These are phyloP conservation scores for Crotalus viridis DNA, from an alignment of 2,113 vertebrate genomes.

Conservation along the genomic window DNA sequence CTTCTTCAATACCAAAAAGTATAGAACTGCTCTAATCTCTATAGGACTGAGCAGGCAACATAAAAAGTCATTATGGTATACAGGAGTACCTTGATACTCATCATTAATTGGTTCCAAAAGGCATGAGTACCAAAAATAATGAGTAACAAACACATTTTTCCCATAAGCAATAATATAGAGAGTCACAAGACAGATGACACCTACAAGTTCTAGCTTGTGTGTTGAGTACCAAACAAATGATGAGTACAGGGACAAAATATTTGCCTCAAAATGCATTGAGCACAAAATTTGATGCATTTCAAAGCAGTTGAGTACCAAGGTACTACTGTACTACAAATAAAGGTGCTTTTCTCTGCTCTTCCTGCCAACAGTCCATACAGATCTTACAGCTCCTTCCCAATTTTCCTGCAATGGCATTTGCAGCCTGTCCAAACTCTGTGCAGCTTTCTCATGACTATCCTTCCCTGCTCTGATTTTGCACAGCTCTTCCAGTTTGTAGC, in stretches of 20 bases:
- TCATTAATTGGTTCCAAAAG: no score
- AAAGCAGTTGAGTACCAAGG: no score
- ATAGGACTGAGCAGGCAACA: not conserved
- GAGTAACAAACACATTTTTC: no score
- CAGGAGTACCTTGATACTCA: no score
- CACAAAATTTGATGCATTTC: no score
- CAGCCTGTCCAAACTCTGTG: not conserved
- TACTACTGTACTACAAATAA: not conserved
- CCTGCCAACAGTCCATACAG: not conserved
- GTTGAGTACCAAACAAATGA: no score
- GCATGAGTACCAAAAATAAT: no score
- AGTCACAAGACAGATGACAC: no score
- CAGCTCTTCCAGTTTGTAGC: not conserved
- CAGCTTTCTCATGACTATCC: not conserved
- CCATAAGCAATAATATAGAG: no score
- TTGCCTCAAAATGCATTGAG: no score
- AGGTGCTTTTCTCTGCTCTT: not conserved
- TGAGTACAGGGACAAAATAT: no score
- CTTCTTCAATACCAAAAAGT: not conserved
- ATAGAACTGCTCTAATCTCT: not conserved
- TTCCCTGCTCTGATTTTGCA: not conserved
- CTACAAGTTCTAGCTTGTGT: no score
- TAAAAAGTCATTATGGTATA: not conserved
- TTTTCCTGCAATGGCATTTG: not conserved
- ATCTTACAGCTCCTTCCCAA: not conserved